Conservation (phyloP, 2,113 vertebrate genomes). For the Plestiodon gilberti region DNA sequence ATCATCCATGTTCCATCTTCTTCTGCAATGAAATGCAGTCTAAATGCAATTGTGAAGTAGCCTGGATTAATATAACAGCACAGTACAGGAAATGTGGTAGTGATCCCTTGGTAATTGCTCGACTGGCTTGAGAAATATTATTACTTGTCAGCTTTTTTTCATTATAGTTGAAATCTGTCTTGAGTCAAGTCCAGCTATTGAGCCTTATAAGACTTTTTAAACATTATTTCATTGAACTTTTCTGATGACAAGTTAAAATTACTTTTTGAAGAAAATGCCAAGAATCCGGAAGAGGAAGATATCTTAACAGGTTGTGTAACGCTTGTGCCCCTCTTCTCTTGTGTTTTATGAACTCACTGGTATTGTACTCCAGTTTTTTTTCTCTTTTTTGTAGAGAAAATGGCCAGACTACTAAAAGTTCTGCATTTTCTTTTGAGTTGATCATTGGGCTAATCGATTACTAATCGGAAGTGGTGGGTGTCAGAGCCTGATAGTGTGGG, state of each 20-base stretch:
- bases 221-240: neutral
- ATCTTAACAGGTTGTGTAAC: neutral
- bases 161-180: neutral
- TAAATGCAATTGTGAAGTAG: neutral
- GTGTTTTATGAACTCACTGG: neutral
- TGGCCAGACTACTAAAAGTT: neutral
- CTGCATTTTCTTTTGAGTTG: neutral
- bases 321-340: neutral
- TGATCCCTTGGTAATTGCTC: neutral
- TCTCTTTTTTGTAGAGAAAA: neutral
- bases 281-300: neutral
- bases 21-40: neutral
- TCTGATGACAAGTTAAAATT: neutral
- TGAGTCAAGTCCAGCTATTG: neutral
- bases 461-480: neutral
- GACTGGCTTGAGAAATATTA: neutral
- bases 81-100: neutral
- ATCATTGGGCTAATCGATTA: neutral
- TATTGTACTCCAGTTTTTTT: neutral
- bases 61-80: neutral
- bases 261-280: neutral
- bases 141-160: neutral
- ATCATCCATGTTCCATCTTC: neutral
- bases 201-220: neutral
- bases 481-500: neutral